These are phyloP conservation scores for Heterocephalus glaber DNA, from an alignment of 2,113 vertebrate genomes.

Conservation along the genomic window DNA sequence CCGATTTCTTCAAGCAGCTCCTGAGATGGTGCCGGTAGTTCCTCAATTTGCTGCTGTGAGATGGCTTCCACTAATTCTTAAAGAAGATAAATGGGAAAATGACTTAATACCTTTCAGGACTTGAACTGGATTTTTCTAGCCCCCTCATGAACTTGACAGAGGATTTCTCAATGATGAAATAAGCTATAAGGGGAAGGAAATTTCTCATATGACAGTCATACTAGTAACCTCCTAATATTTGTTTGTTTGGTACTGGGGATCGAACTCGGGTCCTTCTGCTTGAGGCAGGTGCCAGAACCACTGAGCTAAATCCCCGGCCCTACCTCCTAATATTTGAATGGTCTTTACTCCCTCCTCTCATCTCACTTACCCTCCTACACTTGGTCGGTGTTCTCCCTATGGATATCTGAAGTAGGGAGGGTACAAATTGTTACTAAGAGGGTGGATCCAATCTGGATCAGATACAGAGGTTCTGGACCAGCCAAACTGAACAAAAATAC, in stretches of 20 bases:
- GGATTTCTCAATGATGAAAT: constrained; percentile 9
- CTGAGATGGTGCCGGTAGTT: constrained; percentile 84
- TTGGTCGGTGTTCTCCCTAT: not conserved
- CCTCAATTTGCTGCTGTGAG: constrained; percentile 70
- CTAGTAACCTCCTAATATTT: not conserved
- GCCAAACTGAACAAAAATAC: constrained; percentile 45
- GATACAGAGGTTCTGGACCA: not conserved
- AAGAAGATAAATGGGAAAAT: constrained; percentile 65
- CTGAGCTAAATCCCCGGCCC: no score
- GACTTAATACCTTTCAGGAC: constrained; percentile 16
- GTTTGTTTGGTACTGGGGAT: no score
- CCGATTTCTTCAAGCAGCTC: constrained; percentile 86
- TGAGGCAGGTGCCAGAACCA: no score
- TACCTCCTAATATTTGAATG: not conserved
- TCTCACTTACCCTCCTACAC: not conserved
- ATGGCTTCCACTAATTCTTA: constrained; percentile 52
- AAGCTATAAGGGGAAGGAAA: not conserved
- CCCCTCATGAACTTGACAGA: not conserved
- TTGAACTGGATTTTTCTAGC: not conserved
- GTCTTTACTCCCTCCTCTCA: not conserved
- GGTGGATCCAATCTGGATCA: not conserved
- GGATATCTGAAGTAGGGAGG: constrained; percentile 28
- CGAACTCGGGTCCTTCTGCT: no score
- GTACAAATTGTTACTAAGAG: constrained; percentile 37
- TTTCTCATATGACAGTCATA: not conserved